These are phyloP conservation scores for Menura novaehollandiae DNA, from an alignment of 2,113 vertebrate species.

Conservation along the genomic window DNA sequence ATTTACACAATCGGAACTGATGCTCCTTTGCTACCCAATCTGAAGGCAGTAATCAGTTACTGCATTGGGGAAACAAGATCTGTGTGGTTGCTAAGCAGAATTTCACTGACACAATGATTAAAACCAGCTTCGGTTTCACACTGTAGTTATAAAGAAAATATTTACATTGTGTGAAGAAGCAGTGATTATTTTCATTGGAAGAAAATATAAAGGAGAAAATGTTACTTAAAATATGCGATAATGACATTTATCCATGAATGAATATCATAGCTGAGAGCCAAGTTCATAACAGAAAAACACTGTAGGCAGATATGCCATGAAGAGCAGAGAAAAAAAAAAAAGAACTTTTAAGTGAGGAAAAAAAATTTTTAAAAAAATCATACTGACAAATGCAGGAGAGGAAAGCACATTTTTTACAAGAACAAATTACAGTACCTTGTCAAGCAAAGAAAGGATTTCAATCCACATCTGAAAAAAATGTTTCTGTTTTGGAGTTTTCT, in stretches of 20 bases:
- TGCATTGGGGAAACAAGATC: neutral
- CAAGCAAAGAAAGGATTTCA: neutral
- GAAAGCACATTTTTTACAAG: neutral
- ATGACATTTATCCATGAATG: conserved; percentile 1
- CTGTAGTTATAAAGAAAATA: conserved; percentile 27
- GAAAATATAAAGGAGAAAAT: conserved; percentile 20
- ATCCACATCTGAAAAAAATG: neutral
- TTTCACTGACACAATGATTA: conserved; percentile 40
- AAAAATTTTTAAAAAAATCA: neutral
- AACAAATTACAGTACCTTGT: neutral
- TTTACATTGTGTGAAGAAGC: neutral
- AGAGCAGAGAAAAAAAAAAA: neutral
- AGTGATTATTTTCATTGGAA: neutral
- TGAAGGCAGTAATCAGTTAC: neutral
- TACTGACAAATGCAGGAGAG: neutral
- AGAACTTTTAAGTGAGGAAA: neutral
- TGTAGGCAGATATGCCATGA: neutral
- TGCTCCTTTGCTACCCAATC: neutral
- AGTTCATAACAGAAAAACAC: neutral
- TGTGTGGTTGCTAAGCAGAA: conserved; percentile 18
- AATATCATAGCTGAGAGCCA: neutral
- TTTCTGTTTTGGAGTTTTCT: neutral
- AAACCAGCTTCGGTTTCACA: conserved; percentile 2
- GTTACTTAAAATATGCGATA: neutral
- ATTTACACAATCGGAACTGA: neutral